Percentiles rank a stretch among this genome's conserved stretches.
These are phyloP conservation scores for Chalcis sispes DNA, from an alignment of 2,888 invertebrate genomes.

Conservation along the genomic window DNA sequence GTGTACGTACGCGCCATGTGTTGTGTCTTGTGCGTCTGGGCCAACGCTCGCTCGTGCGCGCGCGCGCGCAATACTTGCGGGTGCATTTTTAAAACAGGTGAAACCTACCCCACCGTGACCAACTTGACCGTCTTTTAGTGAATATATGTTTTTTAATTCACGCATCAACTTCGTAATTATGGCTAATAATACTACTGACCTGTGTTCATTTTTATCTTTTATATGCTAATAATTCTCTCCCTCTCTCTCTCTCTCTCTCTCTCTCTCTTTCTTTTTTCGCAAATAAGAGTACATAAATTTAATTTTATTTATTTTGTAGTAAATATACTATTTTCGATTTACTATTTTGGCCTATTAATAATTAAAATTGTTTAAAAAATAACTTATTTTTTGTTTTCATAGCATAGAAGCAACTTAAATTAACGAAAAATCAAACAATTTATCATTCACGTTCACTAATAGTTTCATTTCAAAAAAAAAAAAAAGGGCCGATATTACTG, in stretches of 20 bases:
- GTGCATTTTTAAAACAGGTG: conserved; percentile 66
- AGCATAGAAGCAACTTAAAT: background rate
- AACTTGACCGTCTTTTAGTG: conserved; percentile 48
- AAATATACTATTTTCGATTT: too few relatives aligned
- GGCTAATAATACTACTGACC: conserved; percentile 38
- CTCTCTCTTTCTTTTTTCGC: background rate
- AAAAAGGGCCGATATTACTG: conserved; percentile 36
- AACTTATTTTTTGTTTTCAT: too few relatives aligned
- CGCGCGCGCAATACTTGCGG: conserved; percentile 52
- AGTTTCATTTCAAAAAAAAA: conserved; percentile 8
- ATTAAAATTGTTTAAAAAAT: too few relatives aligned
- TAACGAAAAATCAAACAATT: background rate
- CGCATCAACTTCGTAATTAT: conserved; percentile 42
- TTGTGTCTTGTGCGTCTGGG: conserved; percentile 43
- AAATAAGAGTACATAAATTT: background rate
- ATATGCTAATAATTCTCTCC: conserved; percentile 3
- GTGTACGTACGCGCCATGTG: conserved; percentile 63
- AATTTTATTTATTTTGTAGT: too few relatives aligned
- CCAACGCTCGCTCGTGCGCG: too few relatives aligned
- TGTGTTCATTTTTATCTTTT: background rate
- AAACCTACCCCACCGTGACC: conserved; percentile 74
- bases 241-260: conserved; percentile 3
- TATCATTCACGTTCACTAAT: conserved; percentile 28
- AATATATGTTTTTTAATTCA: conserved; percentile 53
- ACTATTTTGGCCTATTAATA: too few relatives aligned